Percentiles rank a stretch among this genome's conserved stretches.
These are phyloP conservation scores for Melanotaenia duboulayi DNA, from an alignment of 2,113 vertebrate genomes.

Conservation along the genomic window DNA sequence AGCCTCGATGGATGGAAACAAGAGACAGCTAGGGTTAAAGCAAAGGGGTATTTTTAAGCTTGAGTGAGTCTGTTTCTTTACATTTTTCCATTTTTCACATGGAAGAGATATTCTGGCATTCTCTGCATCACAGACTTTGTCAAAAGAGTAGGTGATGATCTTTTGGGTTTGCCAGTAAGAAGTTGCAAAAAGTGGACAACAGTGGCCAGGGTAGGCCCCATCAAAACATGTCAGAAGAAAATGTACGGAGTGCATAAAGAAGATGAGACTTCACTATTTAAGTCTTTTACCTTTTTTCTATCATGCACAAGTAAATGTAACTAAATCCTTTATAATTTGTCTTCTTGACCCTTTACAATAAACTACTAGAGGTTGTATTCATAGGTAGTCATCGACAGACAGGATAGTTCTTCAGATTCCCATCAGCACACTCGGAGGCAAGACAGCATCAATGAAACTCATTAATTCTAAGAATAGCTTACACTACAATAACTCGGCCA, in stretches of 20 bases:
- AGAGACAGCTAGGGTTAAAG: not conserved
- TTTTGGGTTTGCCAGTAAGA: no score
- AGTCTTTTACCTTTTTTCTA: no score
- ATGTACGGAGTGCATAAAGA: not conserved
- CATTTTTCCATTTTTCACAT: not conserved
- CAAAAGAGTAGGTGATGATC: not conserved
- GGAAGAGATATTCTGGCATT: not conserved
- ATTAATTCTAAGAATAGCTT: slow-evolving; percentile 42
- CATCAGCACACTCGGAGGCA: slow-evolving; percentile 14
- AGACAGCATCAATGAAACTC: slow-evolving; percentile 22
- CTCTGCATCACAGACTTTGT: not conserved
- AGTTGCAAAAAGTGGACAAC: not conserved
- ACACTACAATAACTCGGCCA: not conserved
- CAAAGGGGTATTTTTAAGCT: not conserved
- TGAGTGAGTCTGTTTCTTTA: not conserved
- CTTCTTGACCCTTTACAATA: not conserved
- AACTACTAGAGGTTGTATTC: slow-evolving; percentile 19
- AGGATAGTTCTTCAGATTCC: slow-evolving; percentile 4
- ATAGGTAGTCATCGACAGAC: slow-evolving; percentile 6
- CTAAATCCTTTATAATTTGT: no score
- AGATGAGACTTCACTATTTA: not conserved
- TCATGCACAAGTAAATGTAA: no score
- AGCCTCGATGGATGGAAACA: not conserved
- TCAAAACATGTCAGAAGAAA: no score
- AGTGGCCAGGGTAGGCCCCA: not conserved